Conservation (phyloP, 2,797 vertebrate genomes). For the Sebastes itinus region DNA sequence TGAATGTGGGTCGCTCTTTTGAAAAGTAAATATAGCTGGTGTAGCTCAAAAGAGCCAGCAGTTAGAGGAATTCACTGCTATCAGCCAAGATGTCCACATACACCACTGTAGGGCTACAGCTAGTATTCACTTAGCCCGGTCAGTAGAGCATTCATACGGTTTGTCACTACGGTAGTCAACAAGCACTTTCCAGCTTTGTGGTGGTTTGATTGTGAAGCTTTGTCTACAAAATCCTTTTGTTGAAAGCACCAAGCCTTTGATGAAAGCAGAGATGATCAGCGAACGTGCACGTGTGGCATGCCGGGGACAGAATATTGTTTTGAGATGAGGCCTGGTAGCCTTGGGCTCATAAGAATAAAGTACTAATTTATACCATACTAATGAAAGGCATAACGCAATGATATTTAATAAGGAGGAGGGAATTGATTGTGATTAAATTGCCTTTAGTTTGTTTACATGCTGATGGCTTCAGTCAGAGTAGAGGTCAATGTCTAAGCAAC, state of each 20-base stretch:
- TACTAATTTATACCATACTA: background rate
- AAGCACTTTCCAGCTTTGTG: background rate
- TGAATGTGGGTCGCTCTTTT: constrained; percentile 68
- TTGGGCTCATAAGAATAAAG: background rate
- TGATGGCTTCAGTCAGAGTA: background rate
- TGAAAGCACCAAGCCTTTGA: background rate
- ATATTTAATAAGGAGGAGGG: background rate
- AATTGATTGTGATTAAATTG: background rate
- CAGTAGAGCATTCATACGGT: background rate
- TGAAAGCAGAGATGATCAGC: constrained; percentile 10
- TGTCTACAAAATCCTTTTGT: constrained; percentile 4
- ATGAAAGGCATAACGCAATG: background rate
- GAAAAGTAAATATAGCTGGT: constrained; percentile 76
- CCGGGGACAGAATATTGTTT: background rate
- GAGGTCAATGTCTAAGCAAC: constrained; percentile 1
- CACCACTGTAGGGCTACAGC: background rate
- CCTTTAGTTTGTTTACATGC: constrained; percentile 22
- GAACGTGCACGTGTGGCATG: background rate
- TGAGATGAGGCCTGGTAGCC: background rate
- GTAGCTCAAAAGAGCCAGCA: constrained; percentile 26
- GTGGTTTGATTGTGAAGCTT: background rate
- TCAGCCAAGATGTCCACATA: background rate
- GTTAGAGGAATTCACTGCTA: constrained; percentile 1
- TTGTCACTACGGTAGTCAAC: background rate
- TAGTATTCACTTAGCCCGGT: background rate